A percentile compares a stretch with the other conserved stretches of the same genome.
phyloP scores from a whole-genome alignment of 1,140 invertebrate genomes.

The Ridgeia piscesae region DNA sequence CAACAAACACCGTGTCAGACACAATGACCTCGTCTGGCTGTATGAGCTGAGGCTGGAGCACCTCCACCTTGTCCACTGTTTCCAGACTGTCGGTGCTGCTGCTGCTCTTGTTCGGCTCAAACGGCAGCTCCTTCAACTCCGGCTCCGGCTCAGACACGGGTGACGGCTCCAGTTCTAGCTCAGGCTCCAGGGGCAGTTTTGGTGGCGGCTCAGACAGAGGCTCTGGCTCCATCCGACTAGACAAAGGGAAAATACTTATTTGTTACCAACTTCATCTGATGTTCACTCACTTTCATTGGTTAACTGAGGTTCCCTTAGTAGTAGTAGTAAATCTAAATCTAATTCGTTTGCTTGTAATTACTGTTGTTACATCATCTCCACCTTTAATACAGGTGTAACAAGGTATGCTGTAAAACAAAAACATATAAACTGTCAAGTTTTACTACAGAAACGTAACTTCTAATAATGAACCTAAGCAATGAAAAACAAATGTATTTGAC shows the following conservation, averaged over 20 bases:
- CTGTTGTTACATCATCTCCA: no score
- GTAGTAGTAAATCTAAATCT: no score
- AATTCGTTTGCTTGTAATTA: no score
- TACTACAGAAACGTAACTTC: no score
- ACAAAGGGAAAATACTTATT: background rate
- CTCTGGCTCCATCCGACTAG: background rate
- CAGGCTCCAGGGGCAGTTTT: background rate
- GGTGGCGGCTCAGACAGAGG: background rate
- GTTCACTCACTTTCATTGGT: background rate
- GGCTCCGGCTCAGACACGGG: background rate
- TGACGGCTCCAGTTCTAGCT: background rate
- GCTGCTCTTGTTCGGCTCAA: background rate
- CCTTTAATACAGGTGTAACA: no score
- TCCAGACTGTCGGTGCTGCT: constrained; percentile 25
- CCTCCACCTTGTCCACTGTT: constrained; percentile 45
- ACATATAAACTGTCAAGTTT: no score
- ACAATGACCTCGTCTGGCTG: constrained; percentile 79
- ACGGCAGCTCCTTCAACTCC: background rate
- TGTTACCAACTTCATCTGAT: no score
- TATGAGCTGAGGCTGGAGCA: constrained; percentile 68
- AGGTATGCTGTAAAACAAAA: no score
- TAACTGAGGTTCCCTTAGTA: no score
- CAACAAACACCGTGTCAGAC: constrained; percentile 48
- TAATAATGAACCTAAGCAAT: no score
- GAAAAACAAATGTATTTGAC: no score